These are phyloP conservation scores for Melanostoma mellinum DNA, from an alignment of 2,888 invertebrate genomes.

Conservation along the genomic window DNA sequence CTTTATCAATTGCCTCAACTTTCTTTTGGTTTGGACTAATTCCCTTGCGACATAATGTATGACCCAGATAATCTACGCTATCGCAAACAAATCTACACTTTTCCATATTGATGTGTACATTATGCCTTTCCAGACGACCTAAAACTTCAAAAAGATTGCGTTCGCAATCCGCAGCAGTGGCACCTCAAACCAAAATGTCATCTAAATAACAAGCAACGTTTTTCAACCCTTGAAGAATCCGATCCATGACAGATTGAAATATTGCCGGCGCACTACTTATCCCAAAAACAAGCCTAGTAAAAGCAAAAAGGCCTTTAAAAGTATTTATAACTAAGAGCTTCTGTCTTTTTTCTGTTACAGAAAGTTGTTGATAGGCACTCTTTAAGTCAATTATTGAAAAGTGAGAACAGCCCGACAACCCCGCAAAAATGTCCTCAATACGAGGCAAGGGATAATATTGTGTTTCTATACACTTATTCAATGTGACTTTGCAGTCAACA, in stretches of 20 bases:
- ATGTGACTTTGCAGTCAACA: no score
- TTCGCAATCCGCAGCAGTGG: conserved; percentile 19
- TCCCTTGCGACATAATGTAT: conserved; percentile 9
- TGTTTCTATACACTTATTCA: conserved; percentile 52
- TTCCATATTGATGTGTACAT: conserved; percentile 22
- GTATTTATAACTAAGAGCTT: conserved; percentile 13
- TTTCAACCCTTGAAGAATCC: conserved; percentile 45
- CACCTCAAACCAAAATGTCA: conserved; percentile 37
- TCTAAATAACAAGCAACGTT: conserved; percentile 34
- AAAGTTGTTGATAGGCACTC: conserved; percentile 26
- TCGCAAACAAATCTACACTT: conserved; percentile 33
- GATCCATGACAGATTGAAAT: conserved; percentile 48
- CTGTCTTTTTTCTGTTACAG: not conserved
- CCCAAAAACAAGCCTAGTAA: conserved; percentile 26
- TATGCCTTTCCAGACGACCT: conserved; percentile 3
- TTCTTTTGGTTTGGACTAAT: conserved; percentile 14
- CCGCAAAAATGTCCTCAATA: conserved; percentile 37
- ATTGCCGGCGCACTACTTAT: conserved; percentile 49
- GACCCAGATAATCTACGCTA: conserved; percentile 14
- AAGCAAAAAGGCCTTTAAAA: conserved; percentile 18
- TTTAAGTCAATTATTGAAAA: conserved; percentile 34
- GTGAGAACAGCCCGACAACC: conserved; percentile 17
- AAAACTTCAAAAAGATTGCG: conserved; percentile 6
- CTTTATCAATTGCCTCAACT: conserved; percentile 27
- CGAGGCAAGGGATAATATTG: conserved; percentile 23